Evolutionary conservation across 2,113 vertebrate species (phyloP).

Genomic region (Mesembrinibis cayennensis): DNA sequence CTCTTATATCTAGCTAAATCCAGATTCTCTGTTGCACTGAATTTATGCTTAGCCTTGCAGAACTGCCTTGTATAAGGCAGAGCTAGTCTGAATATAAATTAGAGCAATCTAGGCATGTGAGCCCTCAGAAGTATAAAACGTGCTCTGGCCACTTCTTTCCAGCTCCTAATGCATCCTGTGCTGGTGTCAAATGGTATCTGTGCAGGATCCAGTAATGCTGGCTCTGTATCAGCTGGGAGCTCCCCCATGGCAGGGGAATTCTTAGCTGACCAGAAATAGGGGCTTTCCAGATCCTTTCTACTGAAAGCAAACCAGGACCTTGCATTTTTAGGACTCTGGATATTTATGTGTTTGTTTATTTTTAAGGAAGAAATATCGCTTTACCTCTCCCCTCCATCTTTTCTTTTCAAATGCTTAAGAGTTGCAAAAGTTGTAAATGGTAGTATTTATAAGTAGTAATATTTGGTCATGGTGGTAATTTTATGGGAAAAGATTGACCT

Average conservation of each 20-base stretch:
- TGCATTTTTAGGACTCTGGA: background rate
- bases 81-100: slow-evolving; percentile 18
- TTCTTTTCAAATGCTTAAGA: background rate
- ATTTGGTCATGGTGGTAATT: background rate
- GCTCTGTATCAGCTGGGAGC: slow-evolving; percentile 11
- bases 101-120: background rate
- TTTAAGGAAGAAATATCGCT: background rate
- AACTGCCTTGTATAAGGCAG: background rate
- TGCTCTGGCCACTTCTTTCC: slow-evolving; percentile 28
- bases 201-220: slow-evolving; percentile 13
- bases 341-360: slow-evolving; percentile 19
- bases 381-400: background rate
- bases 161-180: slow-evolving; percentile 27
- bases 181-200: slow-evolving; percentile 15
- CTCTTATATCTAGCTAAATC: background rate
- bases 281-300: slow-evolving; percentile 21
- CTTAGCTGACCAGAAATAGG: background rate
- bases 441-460: background rate
- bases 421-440: background rate
- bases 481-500: slow-evolving; percentile 48
- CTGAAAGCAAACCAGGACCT: background rate
- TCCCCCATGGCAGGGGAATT: background rate
- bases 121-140: background rate
- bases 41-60: slow-evolving; percentile 5
- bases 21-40: slow-evolving; percentile 1